Conservation (phyloP, 2,797 vertebrate species). For the Xiphorhynchus erythropygius region DNA sequence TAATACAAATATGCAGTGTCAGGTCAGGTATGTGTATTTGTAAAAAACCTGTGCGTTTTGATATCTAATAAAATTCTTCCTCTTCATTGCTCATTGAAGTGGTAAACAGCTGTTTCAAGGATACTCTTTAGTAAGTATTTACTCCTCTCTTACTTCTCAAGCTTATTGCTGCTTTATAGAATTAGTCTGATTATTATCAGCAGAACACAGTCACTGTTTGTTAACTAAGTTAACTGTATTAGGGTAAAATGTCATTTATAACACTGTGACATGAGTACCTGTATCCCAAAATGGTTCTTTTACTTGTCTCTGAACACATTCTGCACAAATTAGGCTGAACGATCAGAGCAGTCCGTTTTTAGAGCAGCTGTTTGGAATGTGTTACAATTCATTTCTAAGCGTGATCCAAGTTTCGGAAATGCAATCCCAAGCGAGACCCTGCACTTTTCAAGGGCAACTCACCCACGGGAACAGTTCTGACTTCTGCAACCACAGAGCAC, state of each 20-base stretch:
- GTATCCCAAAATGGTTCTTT: not conserved
- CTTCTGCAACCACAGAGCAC: not conserved
- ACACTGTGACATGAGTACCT: not conserved
- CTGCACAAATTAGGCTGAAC: not conserved
- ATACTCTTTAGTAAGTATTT: not conserved
- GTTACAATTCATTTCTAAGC: not conserved
- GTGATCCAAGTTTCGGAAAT: not conserved
- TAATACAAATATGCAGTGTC: not conserved
- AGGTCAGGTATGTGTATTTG: not conserved
- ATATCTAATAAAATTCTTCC: not conserved
- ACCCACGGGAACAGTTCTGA: not conserved
- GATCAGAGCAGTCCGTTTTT: not conserved
- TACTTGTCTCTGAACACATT: not conserved
- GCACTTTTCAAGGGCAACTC: conserved; percentile 29
- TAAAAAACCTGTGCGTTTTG: rapidly evolving
- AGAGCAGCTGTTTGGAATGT: not conserved
- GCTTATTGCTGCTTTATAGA: not conserved
- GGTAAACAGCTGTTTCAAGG: not conserved
- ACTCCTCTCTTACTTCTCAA: not conserved
- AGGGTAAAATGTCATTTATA: not conserved
- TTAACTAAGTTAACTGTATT: conserved; percentile 9
- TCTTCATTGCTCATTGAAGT: not conserved
- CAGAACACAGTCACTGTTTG: not conserved
- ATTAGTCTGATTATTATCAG: not conserved
- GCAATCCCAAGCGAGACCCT: not conserved